Evolutionary conservation across 2,113 vertebrate genomes (phyloP), one percentile per base, ranked within the genome.

Genomic region (Ciconia maguari): DNA sequence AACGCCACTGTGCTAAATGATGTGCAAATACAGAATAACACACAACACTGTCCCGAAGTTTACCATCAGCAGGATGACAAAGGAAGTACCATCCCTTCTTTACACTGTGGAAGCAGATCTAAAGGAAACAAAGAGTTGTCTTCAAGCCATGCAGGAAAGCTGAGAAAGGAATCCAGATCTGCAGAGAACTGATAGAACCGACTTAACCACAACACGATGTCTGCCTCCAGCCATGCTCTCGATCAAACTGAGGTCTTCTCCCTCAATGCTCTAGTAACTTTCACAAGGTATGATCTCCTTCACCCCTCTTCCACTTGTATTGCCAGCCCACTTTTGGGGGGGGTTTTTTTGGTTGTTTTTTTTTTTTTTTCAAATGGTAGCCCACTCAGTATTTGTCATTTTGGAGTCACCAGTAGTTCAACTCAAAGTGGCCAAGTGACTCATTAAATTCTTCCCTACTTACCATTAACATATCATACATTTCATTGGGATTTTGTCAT

Each of bases 401-500:
- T 64, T 69, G 26, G 34, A 96, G 68, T 92, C 85, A 96, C 24
- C 22, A 60, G 6, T 38, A 90, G 69, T 88, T 88, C 65, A 92
- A 60, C 46, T 89, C 4, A 6, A 96, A 92, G 74, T 83, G 30
- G 44, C 57, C 27, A 38, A 80, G 30, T 87, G 48, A 66, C 85
- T 97, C 89, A 88, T 91, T 86, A 85, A 90, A 94, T 86, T 90
- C 60, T 51, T 90, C 32, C 74, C 52, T 92, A 75, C 17, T 84
- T 93, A 94, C 51, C 12, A 86, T 87, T 83, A 92, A 85, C 54
- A 70, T 83, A 96, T 95, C 69, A 89, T 44, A 91, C 42, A 42
- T 87, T 96, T 92, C 51, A 66, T 2, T n/a, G 78, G 57, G 62
- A 94, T 94, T 97, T 95, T 87, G 80, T 91, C 75, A 91, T 13